These are phyloP conservation scores for Aelia acuminata DNA, from an alignment of 2,888 invertebrate genomes.

Conservation along the genomic window DNA sequence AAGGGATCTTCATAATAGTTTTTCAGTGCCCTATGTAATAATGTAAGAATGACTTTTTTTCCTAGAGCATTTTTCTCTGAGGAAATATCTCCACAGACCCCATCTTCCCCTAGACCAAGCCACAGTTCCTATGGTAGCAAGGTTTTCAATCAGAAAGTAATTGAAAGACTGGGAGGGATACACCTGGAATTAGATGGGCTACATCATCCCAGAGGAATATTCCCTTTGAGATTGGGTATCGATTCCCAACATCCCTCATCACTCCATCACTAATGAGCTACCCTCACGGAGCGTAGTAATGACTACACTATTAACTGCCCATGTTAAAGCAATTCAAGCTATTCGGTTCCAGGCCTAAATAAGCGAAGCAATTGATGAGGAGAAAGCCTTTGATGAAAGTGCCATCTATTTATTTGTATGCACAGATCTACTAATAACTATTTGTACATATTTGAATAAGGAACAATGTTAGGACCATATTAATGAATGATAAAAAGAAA, in stretches of 20 bases:
- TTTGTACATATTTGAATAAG: too few relatives aligned
- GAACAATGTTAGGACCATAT: too few relatives aligned
- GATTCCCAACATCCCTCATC: slow-evolving; percentile 7
- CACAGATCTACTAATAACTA: too few relatives aligned
- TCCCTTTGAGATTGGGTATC: slow-evolving; percentile 26
- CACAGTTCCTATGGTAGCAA: neutral
- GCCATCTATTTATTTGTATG: too few relatives aligned
- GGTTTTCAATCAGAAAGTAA: slow-evolving; percentile 23
- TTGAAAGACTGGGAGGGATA: neutral
- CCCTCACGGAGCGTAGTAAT: neutral
- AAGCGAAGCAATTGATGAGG: neutral
- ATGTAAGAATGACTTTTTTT: neutral
- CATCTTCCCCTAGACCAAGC: neutral
- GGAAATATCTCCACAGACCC: neutral
- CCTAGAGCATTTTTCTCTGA: neutral
- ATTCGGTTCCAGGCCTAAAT: neutral
- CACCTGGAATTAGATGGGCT: neutral
- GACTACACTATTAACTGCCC: neutral
- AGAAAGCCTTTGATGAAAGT: neutral
- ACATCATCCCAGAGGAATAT: neutral
- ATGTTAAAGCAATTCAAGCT: neutral
- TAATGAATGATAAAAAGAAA: too few relatives aligned
- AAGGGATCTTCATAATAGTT: too few relatives aligned
- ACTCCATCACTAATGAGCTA: neutral
- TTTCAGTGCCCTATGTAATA: too few relatives aligned